Conservation (phyloP, 2,888 invertebrate genomes). For the Leptopilina myrica region DNA sequence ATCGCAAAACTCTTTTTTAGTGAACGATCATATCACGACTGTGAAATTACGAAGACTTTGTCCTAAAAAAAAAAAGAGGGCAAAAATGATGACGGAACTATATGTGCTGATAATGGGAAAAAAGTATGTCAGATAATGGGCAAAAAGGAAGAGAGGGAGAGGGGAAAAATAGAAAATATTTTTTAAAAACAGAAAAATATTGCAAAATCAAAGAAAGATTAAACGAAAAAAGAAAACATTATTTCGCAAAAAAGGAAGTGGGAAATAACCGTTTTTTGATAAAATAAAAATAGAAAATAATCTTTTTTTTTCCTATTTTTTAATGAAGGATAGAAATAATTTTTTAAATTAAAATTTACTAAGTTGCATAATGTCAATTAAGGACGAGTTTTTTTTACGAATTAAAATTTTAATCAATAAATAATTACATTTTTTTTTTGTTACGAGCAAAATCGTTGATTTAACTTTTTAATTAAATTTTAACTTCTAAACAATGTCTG, state of each 20-base stretch:
- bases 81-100: not conserved
- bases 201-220: too few relatives aligned
- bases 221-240: too few relatives aligned
- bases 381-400: not conserved
- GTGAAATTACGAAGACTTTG: constrained; percentile 17
- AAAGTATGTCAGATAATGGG: too few relatives aligned
- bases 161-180: too few relatives aligned
- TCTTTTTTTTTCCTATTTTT: too few relatives aligned
- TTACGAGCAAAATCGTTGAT: not conserved
- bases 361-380: not conserved
- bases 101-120: too few relatives aligned
- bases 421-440: constrained; percentile 1
- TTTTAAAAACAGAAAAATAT: too few relatives aligned
- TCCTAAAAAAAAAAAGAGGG: not conserved
- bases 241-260: too few relatives aligned
- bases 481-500: not conserved
- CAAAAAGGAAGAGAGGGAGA: too few relatives aligned
- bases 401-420: constrained; percentile 12
- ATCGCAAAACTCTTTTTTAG: constrained; percentile 1
- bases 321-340: too few relatives aligned
- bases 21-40: constrained; percentile 10
- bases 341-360: not conserved
- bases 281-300: too few relatives aligned
- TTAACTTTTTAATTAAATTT: constrained; percentile 9
- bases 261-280: too few relatives aligned